Evolutionary conservation across 2,888 invertebrate genomes (phyloP).

Genomic region (Phyllotreta striolata): DNA sequence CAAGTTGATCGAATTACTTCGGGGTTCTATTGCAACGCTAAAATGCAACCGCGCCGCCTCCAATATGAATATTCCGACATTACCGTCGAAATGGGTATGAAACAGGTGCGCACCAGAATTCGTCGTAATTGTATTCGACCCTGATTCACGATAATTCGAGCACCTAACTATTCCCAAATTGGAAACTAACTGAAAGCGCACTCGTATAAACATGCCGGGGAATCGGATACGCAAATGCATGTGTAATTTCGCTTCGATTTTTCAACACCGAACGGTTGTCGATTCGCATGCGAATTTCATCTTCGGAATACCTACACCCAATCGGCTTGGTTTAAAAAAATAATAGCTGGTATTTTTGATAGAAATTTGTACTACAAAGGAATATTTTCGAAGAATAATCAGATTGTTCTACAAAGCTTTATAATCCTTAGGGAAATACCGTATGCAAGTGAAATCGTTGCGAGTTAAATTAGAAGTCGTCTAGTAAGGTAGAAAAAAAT

Average conservation of each 20-base stretch:
- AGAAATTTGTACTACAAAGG: too few relatives aligned
- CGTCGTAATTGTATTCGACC: conserved; percentile 20
- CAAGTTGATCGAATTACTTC: conserved; percentile 11
- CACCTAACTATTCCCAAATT: conserved; percentile 25
- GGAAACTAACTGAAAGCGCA: conserved; percentile 21
- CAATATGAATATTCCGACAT: conserved; percentile 18
- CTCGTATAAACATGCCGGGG: conserved; percentile 16
- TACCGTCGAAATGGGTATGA: conserved; percentile 16
- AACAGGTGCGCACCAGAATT: conserved; percentile 20
- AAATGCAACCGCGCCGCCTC: conserved; percentile 14
- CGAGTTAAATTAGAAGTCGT: conserved; percentile 8
- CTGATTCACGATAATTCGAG: conserved; percentile 26
- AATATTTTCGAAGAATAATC: too few relatives aligned
- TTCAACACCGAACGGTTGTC: conserved; percentile 4
- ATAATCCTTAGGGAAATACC: too few relatives aligned
- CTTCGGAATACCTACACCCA: neutral
- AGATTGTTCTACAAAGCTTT: too few relatives aligned
- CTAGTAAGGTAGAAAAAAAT: neutral
- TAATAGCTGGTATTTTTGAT: too few relatives aligned
- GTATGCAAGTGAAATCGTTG: too few relatives aligned
- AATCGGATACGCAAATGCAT: conserved; percentile 20
- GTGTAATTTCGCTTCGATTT: conserved; percentile 17
- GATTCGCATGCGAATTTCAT: conserved; percentile 5
- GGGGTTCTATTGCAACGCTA: conserved; percentile 11
- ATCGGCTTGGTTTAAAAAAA: too few relatives aligned